Evolutionary conservation across 2,888 invertebrate genomes (phyloP).

Genomic region (Drosophila neotestacea): DNA sequence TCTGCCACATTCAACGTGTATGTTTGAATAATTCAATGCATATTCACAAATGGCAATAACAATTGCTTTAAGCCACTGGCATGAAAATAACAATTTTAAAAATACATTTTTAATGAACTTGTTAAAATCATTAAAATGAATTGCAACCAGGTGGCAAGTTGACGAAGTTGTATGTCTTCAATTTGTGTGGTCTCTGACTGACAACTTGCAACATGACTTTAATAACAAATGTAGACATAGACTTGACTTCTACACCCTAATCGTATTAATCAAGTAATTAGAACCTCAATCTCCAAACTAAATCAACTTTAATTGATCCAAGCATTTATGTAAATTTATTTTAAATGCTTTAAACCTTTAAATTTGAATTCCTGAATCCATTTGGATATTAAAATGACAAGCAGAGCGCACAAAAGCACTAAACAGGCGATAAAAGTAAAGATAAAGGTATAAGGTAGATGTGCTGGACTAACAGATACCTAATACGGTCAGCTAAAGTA

Average conservation of each 20-base stretch:
- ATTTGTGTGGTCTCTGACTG: slow-evolving; percentile 15
- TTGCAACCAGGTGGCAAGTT: slow-evolving; percentile 35
- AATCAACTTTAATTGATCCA: slow-evolving; percentile 33
- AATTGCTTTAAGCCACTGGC: slow-evolving; percentile 52
- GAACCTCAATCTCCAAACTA: background rate
- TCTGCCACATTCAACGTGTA: slow-evolving; percentile 3
- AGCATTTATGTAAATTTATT: slow-evolving; percentile 34
- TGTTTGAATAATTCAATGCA: slow-evolving; percentile 65
- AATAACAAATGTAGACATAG: slow-evolving; percentile 1
- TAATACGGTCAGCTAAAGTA: background rate
- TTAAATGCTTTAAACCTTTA: slow-evolving; percentile 21
- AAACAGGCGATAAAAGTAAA: background rate
- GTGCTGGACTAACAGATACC: background rate
- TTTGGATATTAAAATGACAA: slow-evolving; percentile 55
- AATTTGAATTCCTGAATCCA: slow-evolving; percentile 23
- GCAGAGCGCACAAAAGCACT: slow-evolving; percentile 26
- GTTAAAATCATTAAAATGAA: slow-evolving; percentile 65
- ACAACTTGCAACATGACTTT: slow-evolving; percentile 37
- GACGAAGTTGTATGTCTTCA: slow-evolving; percentile 26
- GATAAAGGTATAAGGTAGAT: background rate
- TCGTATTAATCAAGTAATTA: slow-evolving; percentile 19
- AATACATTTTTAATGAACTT: slow-evolving; percentile 76
- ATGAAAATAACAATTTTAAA: slow-evolving; percentile 61
- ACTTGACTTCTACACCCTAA: slow-evolving; percentile 9
- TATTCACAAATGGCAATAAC: slow-evolving; percentile 61